Evolutionary conservation across 2,113 vertebrate species (phyloP).

Genomic region (Mus spicilegus): DNA sequence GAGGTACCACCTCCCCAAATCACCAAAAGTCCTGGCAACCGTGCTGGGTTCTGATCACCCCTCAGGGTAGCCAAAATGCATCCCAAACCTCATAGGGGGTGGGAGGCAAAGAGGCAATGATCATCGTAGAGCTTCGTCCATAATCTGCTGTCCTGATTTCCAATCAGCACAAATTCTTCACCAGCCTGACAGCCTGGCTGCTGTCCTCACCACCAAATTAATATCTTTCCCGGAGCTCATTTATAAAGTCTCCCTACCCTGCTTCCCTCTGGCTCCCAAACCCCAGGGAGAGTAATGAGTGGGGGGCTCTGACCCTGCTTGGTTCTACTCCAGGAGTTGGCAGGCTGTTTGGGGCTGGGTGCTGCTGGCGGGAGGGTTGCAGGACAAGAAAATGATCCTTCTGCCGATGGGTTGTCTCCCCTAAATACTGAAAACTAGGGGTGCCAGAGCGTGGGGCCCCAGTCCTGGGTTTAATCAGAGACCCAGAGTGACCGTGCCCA

Average conservation of each 20-base stretch:
- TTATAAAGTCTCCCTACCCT: conserved; percentile 53
- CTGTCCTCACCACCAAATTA: conserved; percentile 67
- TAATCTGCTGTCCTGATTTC: conserved; percentile 80
- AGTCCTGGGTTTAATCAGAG: not conserved
- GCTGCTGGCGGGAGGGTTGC: not conserved
- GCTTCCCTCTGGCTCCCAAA: not conserved
- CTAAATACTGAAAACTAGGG: not conserved
- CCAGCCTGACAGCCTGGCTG: conserved; percentile 69
- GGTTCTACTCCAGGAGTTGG: conserved; percentile 8
- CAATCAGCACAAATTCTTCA: conserved; percentile 75
- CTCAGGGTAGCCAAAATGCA: not conserved
- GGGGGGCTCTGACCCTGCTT: not conserved
- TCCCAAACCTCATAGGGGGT: not conserved
- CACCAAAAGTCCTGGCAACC: not conserved
- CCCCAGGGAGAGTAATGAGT: not conserved
- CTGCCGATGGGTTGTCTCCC: not conserved
- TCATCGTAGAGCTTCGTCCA: conserved; percentile 23
- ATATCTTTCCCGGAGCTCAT: conserved; percentile 65
- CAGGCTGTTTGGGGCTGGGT: not conserved
- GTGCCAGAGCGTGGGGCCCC: not conserved
- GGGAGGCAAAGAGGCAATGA: not conserved
- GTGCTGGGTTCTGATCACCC: not conserved
- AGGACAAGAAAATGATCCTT: not conserved
- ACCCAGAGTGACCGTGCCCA: not conserved
- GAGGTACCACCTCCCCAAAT: not conserved